Evolutionary conservation across 2,797 vertebrate species (phyloP).

Genomic region (Numenius phaeopus): DNA sequence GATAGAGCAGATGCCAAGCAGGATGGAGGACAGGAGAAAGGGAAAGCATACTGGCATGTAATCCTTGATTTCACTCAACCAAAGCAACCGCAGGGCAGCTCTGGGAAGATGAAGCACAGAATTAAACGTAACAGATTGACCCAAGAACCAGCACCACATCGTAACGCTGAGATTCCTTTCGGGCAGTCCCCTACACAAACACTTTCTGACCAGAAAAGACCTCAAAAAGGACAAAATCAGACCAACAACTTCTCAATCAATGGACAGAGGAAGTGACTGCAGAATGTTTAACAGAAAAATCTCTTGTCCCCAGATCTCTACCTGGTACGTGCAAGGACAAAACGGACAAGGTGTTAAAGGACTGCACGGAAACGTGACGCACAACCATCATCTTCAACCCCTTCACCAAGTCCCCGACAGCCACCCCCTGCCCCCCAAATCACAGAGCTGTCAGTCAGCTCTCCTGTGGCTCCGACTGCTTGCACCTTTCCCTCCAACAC

Average conservation of each 20-base stretch:
- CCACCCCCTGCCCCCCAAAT: background rate
- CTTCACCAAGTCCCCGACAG: background rate
- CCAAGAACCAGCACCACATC: background rate
- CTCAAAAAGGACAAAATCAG: background rate
- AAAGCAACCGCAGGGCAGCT: background rate
- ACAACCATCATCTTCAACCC: background rate
- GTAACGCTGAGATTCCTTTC: background rate
- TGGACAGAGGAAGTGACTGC: background rate
- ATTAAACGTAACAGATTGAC: background rate
- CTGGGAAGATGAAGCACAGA: background rate
- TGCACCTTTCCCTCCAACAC: slow-evolving; percentile 13
- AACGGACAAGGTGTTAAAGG: background rate
- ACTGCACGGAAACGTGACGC: background rate
- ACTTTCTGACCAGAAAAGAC: background rate
- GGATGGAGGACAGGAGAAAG: background rate
- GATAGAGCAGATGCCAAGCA: background rate
- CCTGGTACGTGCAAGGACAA: background rate
- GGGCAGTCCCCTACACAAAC: background rate
- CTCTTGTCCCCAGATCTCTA: background rate
- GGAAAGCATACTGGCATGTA: background rate
- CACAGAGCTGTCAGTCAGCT: background rate
- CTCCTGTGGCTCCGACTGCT: background rate
- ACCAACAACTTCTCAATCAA: background rate
- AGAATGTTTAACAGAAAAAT: background rate
- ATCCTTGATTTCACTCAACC: slow-evolving; percentile 1